These are phyloP conservation scores for Hydrolagus affinis DNA, from an alignment of 2,113 vertebrate genomes.

Conservation along the genomic window DNA sequence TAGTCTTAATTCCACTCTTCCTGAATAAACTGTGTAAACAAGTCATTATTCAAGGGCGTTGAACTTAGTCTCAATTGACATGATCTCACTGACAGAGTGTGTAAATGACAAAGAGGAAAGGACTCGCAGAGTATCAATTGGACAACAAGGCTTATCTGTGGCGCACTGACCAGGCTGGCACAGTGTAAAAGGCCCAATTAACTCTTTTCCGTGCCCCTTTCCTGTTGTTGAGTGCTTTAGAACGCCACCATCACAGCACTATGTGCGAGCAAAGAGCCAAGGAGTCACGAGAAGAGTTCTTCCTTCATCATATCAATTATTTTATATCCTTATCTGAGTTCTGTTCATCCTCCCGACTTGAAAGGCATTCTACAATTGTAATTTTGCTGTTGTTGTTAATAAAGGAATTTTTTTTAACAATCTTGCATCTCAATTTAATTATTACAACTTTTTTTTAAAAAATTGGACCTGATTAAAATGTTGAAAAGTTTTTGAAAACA, in stretches of 20 bases:
- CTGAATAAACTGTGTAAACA: conserved; percentile 33
- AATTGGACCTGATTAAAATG: background rate
- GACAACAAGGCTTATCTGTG: conserved; percentile 44
- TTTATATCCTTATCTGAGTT: background rate
- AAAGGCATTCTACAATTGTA: too few species aligned
- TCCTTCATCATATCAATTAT: conserved; percentile 11
- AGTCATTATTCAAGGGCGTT: conserved; percentile 33
- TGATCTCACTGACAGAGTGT: conserved; percentile 37
- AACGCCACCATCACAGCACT: conserved; percentile 46
- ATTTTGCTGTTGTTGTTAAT: too few species aligned
- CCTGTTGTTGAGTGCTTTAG: conserved; percentile 58
- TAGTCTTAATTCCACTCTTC: conserved; percentile 31
- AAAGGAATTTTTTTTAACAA: conserved; percentile 2
- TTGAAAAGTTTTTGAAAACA: background rate
- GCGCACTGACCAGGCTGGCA: conserved; percentile 31
- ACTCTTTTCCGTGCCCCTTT: conserved; percentile 50
- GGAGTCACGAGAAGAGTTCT: conserved; percentile 18
- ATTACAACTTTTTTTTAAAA: background rate
- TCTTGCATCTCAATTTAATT: conserved; percentile 1
- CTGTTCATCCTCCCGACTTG: too few species aligned
- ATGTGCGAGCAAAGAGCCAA: conserved; percentile 41
- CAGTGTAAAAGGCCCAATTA: conserved; percentile 58
- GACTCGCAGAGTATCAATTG: background rate
- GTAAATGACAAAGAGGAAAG: conserved; percentile 47
- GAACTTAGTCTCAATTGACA: conserved; percentile 37